Conservation (phyloP, 2,888 invertebrate genomes). For the Trissolcus brochymenae region DNA sequence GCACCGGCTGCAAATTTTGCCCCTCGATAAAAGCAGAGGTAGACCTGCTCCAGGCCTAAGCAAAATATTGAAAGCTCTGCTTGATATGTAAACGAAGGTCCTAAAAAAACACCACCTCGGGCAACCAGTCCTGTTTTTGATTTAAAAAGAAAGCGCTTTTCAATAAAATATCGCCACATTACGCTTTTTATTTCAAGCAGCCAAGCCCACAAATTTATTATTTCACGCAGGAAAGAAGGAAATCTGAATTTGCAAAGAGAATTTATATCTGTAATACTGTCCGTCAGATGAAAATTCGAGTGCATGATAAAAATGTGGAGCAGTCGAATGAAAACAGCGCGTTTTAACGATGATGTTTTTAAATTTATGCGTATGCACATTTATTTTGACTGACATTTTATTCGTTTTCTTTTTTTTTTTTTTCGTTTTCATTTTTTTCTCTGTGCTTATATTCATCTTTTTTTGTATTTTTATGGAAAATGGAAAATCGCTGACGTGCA, state of each 20-base stretch:
- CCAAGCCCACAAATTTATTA: conserved; percentile 31
- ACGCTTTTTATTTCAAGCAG: conserved; percentile 28
- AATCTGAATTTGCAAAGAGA: conserved; percentile 16
- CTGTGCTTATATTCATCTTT: neutral
- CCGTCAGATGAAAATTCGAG: conserved; percentile 26
- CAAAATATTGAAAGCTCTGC: conserved; percentile 25
- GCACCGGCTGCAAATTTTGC: conserved; percentile 23
- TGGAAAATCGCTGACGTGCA: too few species aligned
- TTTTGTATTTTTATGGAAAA: too few species aligned
- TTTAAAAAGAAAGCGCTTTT: conserved; percentile 32
- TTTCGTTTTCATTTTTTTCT: neutral
- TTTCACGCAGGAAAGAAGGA: conserved; percentile 11
- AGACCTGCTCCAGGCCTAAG: conserved; percentile 24
- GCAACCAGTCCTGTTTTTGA: conserved; percentile 28
- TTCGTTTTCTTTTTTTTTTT: neutral
- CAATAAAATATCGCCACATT: conserved; percentile 30
- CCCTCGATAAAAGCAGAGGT: conserved; percentile 20
- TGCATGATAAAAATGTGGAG: conserved; percentile 18
- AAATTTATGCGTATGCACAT: conserved; percentile 6
- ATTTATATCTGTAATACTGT: conserved; percentile 37
- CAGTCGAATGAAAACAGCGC: conserved; percentile 10
- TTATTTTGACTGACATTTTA: conserved; percentile 9
- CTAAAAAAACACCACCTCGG: conserved; percentile 5
- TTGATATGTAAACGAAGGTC: neutral
- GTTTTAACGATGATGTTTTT: neutral